These are phyloP conservation scores for Chloroceryle aenea DNA, from an alignment of 2,113 vertebrate species.

Conservation along the genomic window DNA sequence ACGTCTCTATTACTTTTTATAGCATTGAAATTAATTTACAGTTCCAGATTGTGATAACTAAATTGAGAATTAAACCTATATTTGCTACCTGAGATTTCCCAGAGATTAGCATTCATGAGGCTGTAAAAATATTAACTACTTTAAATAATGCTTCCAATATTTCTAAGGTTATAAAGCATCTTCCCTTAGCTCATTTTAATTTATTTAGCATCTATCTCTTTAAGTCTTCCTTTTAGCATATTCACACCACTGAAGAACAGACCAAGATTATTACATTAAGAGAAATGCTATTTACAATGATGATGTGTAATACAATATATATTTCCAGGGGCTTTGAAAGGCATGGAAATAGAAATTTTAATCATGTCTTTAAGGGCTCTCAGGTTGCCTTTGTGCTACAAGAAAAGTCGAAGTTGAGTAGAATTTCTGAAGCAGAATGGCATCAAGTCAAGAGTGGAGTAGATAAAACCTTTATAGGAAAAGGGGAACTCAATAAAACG, in stretches of 20 bases:
- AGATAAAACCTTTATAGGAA: slow-evolving; percentile 18
- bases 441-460: not conserved
- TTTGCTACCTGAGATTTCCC: slow-evolving; percentile 55
- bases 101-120: slow-evolving; percentile 54
- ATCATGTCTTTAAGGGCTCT: slow-evolving; percentile 11
- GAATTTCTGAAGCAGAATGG: not conserved
- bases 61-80: slow-evolving; percentile 65
- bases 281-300: slow-evolving; percentile 48
- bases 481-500: not conserved
- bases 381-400: not conserved
- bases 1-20: slow-evolving; percentile 64
- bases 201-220: slow-evolving; percentile 40
- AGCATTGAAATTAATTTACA: slow-evolving; percentile 65
- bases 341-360: not conserved
- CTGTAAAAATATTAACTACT: slow-evolving; percentile 66
- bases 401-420: not conserved
- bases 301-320: not conserved
- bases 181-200: slow-evolving; percentile 45
- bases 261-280: slow-evolving; percentile 5
- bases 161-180: slow-evolving; percentile 42
- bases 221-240: not conserved
- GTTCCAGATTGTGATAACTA: slow-evolving; percentile 48
- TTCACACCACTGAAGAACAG: slow-evolving; percentile 50
- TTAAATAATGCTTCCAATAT: slow-evolving; percentile 66
- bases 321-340: slow-evolving; percentile 27